phyloP scores from a whole-genome alignment of 2,888 invertebrate genomes.

The Xanthorhoe designata region DNA sequence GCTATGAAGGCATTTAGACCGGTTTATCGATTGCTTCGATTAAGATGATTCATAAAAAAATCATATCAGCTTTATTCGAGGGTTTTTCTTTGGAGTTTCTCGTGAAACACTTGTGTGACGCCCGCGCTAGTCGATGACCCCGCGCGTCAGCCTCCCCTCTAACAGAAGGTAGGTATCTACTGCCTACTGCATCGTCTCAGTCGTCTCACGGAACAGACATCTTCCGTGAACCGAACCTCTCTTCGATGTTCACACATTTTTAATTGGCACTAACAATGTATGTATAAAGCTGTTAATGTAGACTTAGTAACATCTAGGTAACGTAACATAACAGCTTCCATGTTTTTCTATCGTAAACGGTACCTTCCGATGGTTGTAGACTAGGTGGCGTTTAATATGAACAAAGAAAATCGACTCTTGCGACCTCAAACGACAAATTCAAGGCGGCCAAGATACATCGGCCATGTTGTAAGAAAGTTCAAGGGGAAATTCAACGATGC shows the following conservation, averaged over 20 bases:
- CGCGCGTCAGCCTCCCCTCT: slow-evolving; percentile 49
- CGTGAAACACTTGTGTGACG: slow-evolving; percentile 48
- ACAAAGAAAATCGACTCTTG: slow-evolving; percentile 2
- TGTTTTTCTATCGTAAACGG: slow-evolving; percentile 15
- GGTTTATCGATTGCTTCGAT: slow-evolving; percentile 35
- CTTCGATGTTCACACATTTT: slow-evolving; percentile 57
- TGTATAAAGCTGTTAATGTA: slow-evolving; percentile 46
- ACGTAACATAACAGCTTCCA: slow-evolving; percentile 22
- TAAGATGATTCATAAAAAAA: slow-evolving; percentile 55
- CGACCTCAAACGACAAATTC: slow-evolving; percentile 4
- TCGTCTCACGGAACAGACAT: slow-evolving; percentile 42
- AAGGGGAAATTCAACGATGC: slow-evolving; percentile 24
- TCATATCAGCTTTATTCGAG: slow-evolving; percentile 38
- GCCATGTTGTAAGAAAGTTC: slow-evolving; percentile 14
- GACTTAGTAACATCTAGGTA: slow-evolving; percentile 48
- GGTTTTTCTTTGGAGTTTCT: slow-evolving; percentile 58
- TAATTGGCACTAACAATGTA: slow-evolving; percentile 57
- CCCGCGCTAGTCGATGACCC: slow-evolving; percentile 64
- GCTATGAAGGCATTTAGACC: slow-evolving; percentile 32
- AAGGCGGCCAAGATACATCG: slow-evolving; percentile 8
- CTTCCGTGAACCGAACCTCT: slow-evolving; percentile 49
- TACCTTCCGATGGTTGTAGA: background rate
- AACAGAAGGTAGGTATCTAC: slow-evolving; percentile 19
- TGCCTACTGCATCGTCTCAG: too few species aligned
- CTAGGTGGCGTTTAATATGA: background rate